Conservation (phyloP, 2,797 vertebrate genomes). For the Sebastes steindachneri region DNA sequence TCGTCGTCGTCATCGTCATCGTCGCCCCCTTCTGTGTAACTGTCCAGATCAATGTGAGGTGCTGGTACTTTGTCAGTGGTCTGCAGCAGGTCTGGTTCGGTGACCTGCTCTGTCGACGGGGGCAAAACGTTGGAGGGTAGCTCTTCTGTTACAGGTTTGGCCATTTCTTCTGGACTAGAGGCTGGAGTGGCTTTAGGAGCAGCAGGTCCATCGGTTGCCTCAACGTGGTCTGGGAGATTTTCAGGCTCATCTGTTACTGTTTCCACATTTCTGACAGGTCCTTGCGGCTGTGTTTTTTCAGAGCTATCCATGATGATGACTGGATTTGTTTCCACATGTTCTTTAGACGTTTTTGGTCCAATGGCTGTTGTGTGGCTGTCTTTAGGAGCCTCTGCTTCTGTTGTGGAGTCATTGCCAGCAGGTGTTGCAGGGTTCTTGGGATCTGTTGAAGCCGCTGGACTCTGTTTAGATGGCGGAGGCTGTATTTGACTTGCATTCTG, state of each 20-base stretch:
- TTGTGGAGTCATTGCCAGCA: accelerated
- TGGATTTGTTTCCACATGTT: accelerated
- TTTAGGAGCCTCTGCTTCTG: background rate
- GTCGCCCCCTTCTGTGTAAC: background rate
- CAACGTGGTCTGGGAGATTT: accelerated
- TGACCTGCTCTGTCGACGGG: background rate
- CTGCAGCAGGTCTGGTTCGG: background rate
- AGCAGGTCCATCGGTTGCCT: background rate
- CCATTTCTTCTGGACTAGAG: background rate
- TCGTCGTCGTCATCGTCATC: background rate
- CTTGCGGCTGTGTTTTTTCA: accelerated
- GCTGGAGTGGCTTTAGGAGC: background rate
- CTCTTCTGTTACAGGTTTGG: background rate
- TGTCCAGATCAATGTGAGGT: accelerated
- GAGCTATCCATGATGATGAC: background rate
- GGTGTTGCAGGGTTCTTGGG: accelerated
- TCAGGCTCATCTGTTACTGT: accelerated
- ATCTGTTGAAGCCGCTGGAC: accelerated
- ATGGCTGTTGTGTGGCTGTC: accelerated
- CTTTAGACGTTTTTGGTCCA: accelerated
- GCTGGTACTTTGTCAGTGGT: background rate
- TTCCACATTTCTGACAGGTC: accelerated
- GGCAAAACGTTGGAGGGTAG: background rate
- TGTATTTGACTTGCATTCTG: background rate
- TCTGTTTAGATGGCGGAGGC: background rate